A percentile compares a stretch with the other conserved stretches of the same genome.
phyloP scores from a whole-genome alignment of 1,140 invertebrate genomes.

The Nylanderia fulva region DNA sequence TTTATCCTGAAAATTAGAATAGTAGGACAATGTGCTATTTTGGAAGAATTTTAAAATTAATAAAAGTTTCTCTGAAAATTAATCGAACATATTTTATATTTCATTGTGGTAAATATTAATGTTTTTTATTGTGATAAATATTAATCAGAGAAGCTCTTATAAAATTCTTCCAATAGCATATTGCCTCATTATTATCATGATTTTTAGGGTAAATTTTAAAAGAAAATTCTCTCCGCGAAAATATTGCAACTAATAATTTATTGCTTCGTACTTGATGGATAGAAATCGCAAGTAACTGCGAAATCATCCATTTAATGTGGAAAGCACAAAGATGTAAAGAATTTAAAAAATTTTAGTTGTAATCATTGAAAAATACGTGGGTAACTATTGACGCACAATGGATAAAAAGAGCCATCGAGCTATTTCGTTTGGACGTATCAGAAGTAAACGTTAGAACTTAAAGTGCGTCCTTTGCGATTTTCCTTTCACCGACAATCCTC shows the following conservation, averaged over 20 bases:
- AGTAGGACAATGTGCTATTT: too few species aligned
- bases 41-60: too few species aligned
- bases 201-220: too few species aligned
- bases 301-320: neutral
- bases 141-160: too few species aligned
- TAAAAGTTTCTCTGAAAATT: too few species aligned
- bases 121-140: too few species aligned
- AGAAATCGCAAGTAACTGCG: neutral
- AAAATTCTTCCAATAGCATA: too few species aligned
- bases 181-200: too few species aligned
- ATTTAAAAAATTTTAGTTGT: neutral
- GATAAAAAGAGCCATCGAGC: slow-evolving; percentile 12
- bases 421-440: neutral
- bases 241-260: neutral
- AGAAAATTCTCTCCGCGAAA: too few species aligned
- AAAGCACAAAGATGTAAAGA: neutral
- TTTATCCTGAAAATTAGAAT: too few species aligned
- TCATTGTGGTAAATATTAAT: too few species aligned
- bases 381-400: neutral
- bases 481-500: slow-evolving; percentile 41
- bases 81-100: too few species aligned
- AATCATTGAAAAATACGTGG: neutral
- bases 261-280: neutral
- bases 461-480: slow-evolving; percentile 37
- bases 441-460: neutral